Percentiles rank a stretch among this genome's conserved stretches.
These are phyloP conservation scores for Portunus trituberculatus DNA, from an alignment of 1,140 invertebrate species.

Conservation along the genomic window DNA sequence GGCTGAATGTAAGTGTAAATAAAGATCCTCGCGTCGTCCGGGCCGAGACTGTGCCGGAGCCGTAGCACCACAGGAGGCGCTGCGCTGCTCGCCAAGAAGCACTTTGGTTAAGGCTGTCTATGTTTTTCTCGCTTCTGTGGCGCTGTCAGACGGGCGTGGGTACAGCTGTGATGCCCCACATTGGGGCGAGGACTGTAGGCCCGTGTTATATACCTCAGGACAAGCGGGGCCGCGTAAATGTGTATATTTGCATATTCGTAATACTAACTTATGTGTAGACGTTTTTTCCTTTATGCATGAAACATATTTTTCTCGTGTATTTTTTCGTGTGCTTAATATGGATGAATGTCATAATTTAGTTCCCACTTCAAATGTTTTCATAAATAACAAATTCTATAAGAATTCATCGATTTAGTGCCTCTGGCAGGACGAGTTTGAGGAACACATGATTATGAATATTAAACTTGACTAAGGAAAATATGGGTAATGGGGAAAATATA, in stretches of 20 bases:
- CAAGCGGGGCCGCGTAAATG: not conserved
- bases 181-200: conserved; percentile 49
- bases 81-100: too few species aligned
- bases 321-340: conserved; percentile 27
- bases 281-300: conserved; percentile 28
- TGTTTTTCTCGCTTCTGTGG: not conserved
- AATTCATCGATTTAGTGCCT: too few species aligned
- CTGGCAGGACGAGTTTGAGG: too few species aligned
- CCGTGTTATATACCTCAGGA: conserved; percentile 51
- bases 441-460: too few species aligned
- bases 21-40: not conserved
- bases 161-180: conserved; percentile 40
- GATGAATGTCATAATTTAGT: not conserved
- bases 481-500: too few species aligned
- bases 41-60: not conserved
- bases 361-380: not conserved
- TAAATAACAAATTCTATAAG: too few species aligned
- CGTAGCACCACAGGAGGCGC: too few species aligned
- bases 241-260: conserved; percentile 10
- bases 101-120: not conserved
- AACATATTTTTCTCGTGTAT: not conserved
- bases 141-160: not conserved
- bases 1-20: not conserved
- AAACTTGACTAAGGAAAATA: too few species aligned
- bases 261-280: conserved; percentile 17